Evolutionary conservation across 2,113 vertebrate genomes (phyloP), one percentile per base, ranked within the genome.

Genomic region (Rhegmatorhina hoffmannsi): DNA sequence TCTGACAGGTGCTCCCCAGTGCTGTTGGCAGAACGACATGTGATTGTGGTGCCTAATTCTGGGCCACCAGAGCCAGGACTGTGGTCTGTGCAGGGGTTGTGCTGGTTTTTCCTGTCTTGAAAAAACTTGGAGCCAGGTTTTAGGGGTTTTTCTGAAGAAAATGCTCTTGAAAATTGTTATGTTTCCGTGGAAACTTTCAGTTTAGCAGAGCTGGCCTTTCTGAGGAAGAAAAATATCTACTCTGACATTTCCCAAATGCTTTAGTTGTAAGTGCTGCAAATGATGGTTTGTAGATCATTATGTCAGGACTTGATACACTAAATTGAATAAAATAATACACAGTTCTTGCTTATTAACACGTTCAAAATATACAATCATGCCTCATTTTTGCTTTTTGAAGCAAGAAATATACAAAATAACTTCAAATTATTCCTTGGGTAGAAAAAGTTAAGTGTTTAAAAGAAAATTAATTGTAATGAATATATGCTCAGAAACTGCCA

Each of bases 1-100:
- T 73, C 47, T 31, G 15, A 3, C 0, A 0, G 55, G 20, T 21
- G 11, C 34, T 87, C 17, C 29, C 24, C 68, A 46, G 46, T 36
- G 6, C 25, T 38, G 74, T 1, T 3, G 14, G 21, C 31, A 80
- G 76, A 83, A 80, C 34, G 38, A 12, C 19, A 69, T 0, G 3
- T 0, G 6, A 55, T 17, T 36, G 16, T 21, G 34, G 14, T 28
- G 44, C 16, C 31, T 31, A 6, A 17, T 63, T 20, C 24, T 36
- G 23, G 26, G 52, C 17, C 6, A 4, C 15, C 40, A 58, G n/a
- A 0, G 1, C 12, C 7, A 31, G 34, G 28, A n/a, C 2, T 2
- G 23, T 19, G 17, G 28, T 43, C 62, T 46, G 9, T 11, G 25
- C 0, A 5, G 23, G 68, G 15, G 7, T 8, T 58, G 31, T 0